Evolutionary conservation across 2,113 vertebrate species (phyloP), one percentile per base, ranked within the genome.

Genomic region (Xiphophorus hellerii): DNA sequence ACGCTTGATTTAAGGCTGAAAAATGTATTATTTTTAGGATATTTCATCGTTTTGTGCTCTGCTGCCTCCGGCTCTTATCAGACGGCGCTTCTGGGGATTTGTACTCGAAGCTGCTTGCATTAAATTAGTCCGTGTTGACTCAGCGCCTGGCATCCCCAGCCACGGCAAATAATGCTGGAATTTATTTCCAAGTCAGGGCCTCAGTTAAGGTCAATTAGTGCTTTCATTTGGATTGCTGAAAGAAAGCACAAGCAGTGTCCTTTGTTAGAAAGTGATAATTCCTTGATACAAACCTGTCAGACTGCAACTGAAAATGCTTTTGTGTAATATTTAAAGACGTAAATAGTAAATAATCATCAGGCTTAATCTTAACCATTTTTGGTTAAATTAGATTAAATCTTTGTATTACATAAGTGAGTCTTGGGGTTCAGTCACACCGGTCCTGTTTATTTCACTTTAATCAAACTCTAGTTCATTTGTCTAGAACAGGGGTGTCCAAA

Each of bases 111-210:
- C 73, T 29, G 72, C 66, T 54, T 66, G 69, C 68, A 30, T 51
- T 42, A 68, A 80, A 87, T 89, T 67, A 79, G n/a, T 2, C 66
- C 28, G 3, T 77, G 83, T 76, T 90, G 82, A 82, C 75, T 82
- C 71, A n/a, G 0, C 68, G 60, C 48, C 31, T 5, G 35, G 54
- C 44, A 44, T 81, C 60, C 67, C 9, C 37, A 39, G 74, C 65
- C 63, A 48, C 20, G 2, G 63, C 31, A 76, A 80, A 69, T 84
- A 81, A 89, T 74, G 17, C 11, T 65, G 64, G 61, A 71, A 76
- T 81, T 79, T 0, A 60, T 62, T 62, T 67, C 20, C 78, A 62
- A 64, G 81, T 86, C 89, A 87, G 69, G 66, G 78, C 22, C 44
- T 70, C n/a, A 39, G 37, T 63, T 80, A 13, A 58, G 5, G 37